Evolutionary conservation across 2,113 vertebrate species (phyloP).

Genomic region (Sclerurus mexicanus): DNA sequence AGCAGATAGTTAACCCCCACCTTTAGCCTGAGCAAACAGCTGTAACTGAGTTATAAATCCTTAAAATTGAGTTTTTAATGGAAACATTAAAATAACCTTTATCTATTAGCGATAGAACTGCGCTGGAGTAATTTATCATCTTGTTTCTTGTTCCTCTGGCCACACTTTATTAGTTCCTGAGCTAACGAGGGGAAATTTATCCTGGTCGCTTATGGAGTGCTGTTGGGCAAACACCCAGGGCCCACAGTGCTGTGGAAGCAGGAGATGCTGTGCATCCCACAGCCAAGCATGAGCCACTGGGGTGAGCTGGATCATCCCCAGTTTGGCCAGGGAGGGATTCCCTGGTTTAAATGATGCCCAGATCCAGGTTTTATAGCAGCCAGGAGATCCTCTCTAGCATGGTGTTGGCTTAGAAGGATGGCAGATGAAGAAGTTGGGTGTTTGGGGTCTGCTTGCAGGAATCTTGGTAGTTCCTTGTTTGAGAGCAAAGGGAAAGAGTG

Average conservation of each 20-base stretch:
- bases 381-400: neutral
- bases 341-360: neutral
- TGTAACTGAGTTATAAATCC: slow-evolving; percentile 52
- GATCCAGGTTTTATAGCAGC: neutral
- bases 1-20: neutral
- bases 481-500: neutral
- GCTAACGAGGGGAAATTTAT: slow-evolving; percentile 48
- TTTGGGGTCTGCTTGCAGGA: neutral
- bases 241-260: fast-evolving
- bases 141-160: slow-evolving; percentile 4
- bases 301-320: neutral
- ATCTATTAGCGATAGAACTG: slow-evolving; percentile 39
- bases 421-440: neutral
- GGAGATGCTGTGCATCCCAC: neutral
- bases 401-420: neutral
- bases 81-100: slow-evolving; percentile 60
- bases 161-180: slow-evolving; percentile 18
- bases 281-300: neutral
- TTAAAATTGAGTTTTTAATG: slow-evolving; percentile 67
- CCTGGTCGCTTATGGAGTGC: neutral
- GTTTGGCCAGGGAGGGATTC: neutral
- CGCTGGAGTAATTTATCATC: neutral
- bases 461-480: neutral
- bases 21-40: slow-evolving; percentile 38
- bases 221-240: neutral